phyloP scores from a whole-genome alignment of 2,797 vertebrate species.

The Enteromius paludinosus region DNA sequence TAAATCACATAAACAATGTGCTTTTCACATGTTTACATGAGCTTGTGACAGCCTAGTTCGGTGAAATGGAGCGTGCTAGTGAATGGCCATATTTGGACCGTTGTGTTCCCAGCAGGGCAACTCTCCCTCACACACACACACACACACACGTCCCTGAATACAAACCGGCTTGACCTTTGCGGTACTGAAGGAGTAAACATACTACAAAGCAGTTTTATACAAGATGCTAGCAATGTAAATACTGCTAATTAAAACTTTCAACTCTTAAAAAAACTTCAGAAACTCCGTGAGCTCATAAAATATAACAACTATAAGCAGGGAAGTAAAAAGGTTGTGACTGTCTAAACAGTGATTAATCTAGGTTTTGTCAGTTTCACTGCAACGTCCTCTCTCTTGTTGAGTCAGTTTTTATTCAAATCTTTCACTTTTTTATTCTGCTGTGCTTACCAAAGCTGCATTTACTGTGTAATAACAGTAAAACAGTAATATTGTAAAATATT shows the following conservation, averaged over 20 bases:
- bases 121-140: constrained; percentile 29
- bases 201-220: constrained; percentile 8
- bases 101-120: constrained; percentile 56
- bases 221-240: constrained; percentile 18
- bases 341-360: background rate
- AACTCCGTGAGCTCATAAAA: background rate
- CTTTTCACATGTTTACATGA: constrained; percentile 61
- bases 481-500: no score
- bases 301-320: background rate
- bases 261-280: background rate
- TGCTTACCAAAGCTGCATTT: no score
- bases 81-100: constrained; percentile 70
- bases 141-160: constrained; percentile 40
- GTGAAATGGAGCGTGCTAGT: constrained; percentile 61
- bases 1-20: constrained; percentile 62
- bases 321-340: background rate
- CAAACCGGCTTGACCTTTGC: constrained; percentile 1
- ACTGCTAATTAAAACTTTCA: background rate
- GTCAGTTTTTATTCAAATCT: background rate
- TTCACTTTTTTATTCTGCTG: no score
- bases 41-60: constrained; percentile 61
- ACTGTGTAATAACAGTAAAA: no score
- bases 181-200: constrained; percentile 7
- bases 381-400: background rate
- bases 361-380: background rate